A percentile compares a stretch with the other conserved stretches of the same genome.
Conservation (phyloP, 2,113 vertebrate species). For the Choloepus hoffmanni region DNA sequence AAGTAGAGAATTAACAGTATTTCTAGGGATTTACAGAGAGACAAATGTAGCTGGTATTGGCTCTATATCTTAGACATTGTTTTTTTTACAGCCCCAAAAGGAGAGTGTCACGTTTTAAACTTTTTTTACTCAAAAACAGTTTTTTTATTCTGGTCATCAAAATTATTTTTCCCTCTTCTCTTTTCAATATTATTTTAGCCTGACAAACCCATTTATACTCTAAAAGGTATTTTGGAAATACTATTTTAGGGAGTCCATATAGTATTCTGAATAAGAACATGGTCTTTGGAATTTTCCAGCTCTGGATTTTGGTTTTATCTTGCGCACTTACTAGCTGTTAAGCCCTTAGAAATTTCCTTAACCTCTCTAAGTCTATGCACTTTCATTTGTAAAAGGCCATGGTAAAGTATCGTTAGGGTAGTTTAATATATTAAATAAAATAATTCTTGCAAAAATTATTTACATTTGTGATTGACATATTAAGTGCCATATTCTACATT, state of each 20-base stretch:
- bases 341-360: not conserved
- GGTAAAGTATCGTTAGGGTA: not conserved
- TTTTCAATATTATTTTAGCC: not conserved
- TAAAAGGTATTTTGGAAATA: not conserved
- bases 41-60: not conserved
- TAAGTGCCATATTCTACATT: not conserved
- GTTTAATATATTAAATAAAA: not conserved
- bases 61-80: not conserved
- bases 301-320: not conserved
- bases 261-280: not conserved
- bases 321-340: not conserved
- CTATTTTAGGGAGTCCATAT: not conserved
- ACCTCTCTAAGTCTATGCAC: not conserved
- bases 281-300: not conserved
- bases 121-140: not conserved
- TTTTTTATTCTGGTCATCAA: not conserved
- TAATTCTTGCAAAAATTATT: constrained; percentile 22
- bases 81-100: not conserved
- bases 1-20: not conserved
- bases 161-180: not conserved
- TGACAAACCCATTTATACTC: not conserved
- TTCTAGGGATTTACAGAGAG: not conserved
- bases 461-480: not conserved
- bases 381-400: not conserved
- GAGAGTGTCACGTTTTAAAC: not conserved